Conservation (phyloP, 2,113 vertebrate genomes). For the Candoia aspera region DNA sequence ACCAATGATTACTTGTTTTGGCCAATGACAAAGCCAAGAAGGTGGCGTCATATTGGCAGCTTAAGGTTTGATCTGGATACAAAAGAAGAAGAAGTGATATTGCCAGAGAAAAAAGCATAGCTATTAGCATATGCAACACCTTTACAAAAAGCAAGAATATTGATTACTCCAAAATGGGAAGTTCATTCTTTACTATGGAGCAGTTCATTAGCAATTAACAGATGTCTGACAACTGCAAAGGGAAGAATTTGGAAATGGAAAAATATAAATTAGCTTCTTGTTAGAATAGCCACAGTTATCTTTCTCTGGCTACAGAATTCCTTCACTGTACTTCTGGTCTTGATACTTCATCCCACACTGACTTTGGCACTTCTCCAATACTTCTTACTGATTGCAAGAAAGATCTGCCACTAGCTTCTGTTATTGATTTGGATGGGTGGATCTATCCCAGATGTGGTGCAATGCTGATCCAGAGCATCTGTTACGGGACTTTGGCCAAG, state of each 20-base stretch:
- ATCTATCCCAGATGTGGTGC: background rate
- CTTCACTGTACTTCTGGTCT: background rate
- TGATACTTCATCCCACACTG: background rate
- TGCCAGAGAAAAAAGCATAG: background rate
- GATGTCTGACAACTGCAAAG: background rate
- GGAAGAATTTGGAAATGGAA: background rate
- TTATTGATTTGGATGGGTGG: background rate
- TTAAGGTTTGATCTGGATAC: too few relatives aligned
- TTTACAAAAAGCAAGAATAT: background rate
- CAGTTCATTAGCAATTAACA: background rate
- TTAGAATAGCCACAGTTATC: background rate
- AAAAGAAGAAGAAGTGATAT: too few relatives aligned
- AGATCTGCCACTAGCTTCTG: background rate
- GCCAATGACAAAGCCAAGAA: too few relatives aligned
- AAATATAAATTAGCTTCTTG: background rate
- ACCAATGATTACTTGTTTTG: too few relatives aligned
- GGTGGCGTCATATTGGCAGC: too few relatives aligned
- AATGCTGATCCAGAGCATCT: background rate
- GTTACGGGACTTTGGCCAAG: background rate
- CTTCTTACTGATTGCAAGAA: background rate
- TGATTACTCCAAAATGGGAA: background rate
- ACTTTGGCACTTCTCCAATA: background rate
- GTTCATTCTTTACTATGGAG: background rate
- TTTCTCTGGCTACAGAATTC: background rate
- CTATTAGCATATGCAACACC: background rate